Percentiles rank a stretch among this genome's conserved stretches.
phyloP scores from a whole-genome alignment of 2,888 invertebrate genomes.

The Cephus pygmeus region DNA sequence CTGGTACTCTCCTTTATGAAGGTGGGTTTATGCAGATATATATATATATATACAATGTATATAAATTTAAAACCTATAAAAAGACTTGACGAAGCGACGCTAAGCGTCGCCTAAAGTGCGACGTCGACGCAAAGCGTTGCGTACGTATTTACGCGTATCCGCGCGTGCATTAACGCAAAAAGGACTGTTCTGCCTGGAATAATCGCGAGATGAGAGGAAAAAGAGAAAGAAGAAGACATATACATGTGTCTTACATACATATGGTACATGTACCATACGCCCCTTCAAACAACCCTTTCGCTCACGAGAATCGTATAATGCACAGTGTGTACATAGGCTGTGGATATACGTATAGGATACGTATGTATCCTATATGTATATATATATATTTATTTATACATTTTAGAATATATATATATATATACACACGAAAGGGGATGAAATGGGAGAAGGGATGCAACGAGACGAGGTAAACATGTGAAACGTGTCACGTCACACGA shows the following conservation, averaged over 20 bases:
- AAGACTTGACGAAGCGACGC: not conserved
- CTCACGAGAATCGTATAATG: not conserved
- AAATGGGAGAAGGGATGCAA: constrained; percentile 12
- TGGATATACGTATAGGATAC: not conserved
- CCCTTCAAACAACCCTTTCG: not conserved
- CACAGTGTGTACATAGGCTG: not conserved
- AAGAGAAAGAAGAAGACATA: not conserved
- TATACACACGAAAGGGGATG: constrained; percentile 4
- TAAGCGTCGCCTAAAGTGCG: not conserved
- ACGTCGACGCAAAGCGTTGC: not conserved
- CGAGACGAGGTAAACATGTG: constrained; percentile 33
- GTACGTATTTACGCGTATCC: not conserved
- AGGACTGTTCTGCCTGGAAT: not conserved
- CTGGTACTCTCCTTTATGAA: not conserved
- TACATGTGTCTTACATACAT: no score
- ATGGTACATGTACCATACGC: not conserved
- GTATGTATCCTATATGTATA: no score
- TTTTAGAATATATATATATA: not conserved
- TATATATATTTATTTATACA: not conserved
- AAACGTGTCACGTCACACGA: constrained; percentile 36
- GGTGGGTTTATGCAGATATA: not conserved
- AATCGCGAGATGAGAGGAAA: not conserved
- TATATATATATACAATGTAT: not conserved
- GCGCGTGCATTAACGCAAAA: not conserved
- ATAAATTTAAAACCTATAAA: not conserved